Evolutionary conservation across 2,888 invertebrate genomes (phyloP).

Genomic region (Vesta saturnalis): DNA sequence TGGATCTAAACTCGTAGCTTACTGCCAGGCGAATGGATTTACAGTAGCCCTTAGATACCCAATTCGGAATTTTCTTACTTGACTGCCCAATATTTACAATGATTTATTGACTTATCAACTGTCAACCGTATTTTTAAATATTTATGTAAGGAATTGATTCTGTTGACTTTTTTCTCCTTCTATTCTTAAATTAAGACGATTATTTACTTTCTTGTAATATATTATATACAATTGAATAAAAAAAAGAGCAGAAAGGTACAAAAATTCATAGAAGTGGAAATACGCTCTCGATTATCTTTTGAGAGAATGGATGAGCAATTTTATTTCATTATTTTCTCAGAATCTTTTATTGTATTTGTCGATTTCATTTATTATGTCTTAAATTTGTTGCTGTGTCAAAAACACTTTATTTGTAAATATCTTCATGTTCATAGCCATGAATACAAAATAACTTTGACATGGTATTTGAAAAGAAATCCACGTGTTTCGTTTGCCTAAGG

Average conservation of each 20-base stretch:
- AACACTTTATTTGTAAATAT: not conserved
- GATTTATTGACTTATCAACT: conserved; percentile 33
- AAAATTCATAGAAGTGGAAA: not conserved
- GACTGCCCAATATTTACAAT: conserved; percentile 28
- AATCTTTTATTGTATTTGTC: conserved; percentile 1
- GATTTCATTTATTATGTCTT: not conserved
- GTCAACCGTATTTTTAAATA: conserved; percentile 11
- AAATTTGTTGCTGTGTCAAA: not conserved
- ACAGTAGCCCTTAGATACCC: conserved; percentile 41
- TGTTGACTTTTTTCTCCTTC: not conserved
- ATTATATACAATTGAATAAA: not conserved
- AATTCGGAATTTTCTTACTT: conserved; percentile 30
- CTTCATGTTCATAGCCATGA: not conserved
- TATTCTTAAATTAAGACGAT: not conserved
- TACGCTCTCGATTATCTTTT: not conserved
- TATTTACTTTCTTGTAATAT: too few relatives aligned
- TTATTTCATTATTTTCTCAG: not conserved
- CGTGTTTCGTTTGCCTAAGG: not conserved
- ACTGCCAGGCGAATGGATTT: conserved; percentile 48
- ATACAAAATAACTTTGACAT: not conserved
- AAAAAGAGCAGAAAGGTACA: not conserved
- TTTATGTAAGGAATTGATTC: not conserved
- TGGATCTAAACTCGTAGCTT: conserved; percentile 49
- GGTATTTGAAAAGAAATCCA: not conserved
- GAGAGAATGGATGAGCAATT: not conserved